phyloP scores from a whole-genome alignment of 2,797 vertebrate genomes.

The Melanotaenia nigrans region DNA sequence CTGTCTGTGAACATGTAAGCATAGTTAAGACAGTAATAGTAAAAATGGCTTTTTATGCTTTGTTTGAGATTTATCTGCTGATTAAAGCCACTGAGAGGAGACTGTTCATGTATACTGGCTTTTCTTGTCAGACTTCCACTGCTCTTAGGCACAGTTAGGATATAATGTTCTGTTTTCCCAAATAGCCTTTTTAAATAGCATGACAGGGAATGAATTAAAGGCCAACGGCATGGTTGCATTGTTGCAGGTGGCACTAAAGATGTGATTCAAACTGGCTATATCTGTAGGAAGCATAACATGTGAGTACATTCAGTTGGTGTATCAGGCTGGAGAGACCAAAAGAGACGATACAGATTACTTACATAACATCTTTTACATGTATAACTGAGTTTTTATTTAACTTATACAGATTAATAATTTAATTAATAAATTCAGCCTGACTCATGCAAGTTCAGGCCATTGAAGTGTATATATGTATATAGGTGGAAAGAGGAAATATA shows the following conservation, averaged over 20 bases:
- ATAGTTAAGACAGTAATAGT: constrained; percentile 11
- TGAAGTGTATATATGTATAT: not conserved
- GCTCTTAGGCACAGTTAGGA: constrained; percentile 23
- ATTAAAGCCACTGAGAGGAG: constrained; percentile 35
- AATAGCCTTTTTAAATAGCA: constrained; percentile 17
- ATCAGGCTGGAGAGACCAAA: not conserved
- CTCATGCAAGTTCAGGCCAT: not conserved
- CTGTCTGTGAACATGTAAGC: constrained; percentile 24
- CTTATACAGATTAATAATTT: not conserved
- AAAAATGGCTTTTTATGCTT: constrained; percentile 38
- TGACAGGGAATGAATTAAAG: constrained; percentile 37
- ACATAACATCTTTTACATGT: not conserved
- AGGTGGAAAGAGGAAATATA: not conserved
- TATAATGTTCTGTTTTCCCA: constrained; percentile 34
- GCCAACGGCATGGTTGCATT: constrained; percentile 5
- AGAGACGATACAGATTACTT: not conserved
- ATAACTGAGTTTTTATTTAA: not conserved
- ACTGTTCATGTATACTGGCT: constrained; percentile 56
- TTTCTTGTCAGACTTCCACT: constrained; percentile 5
- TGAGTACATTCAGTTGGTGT: not conserved
- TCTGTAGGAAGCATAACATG: not conserved
- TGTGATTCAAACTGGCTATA: not conserved
- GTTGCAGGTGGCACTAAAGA: constrained; percentile 16
- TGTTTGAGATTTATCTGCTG: constrained; percentile 51
- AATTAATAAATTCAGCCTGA: not conserved